Base-by-base conservation (phyloP, 2,888 invertebrate species). In the Polydrusus pterygomalis region DNA sequence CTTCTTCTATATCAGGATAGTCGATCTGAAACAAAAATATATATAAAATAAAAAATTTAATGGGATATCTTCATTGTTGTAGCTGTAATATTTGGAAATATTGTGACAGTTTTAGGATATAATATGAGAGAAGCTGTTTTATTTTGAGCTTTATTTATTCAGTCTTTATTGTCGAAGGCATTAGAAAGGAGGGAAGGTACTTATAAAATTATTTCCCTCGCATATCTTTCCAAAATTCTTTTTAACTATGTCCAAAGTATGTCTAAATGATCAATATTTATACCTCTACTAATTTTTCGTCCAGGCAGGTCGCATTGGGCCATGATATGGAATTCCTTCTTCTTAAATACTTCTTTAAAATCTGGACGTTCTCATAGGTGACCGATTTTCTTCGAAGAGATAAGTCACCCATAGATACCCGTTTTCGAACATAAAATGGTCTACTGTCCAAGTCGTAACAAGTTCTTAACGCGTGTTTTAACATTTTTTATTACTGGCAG, bases 21-120 rank as follows among this genome's bases (percentile, higher is more conserved):
- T 93, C 93, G 87, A 93, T 93, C 93, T 93, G 89, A 3, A 90
- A 88, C 20, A 78, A 80, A 60, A 56, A n/a, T n/a, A n/a, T n/a
- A n/a, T n/a, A n/a, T n/a, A n/a, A 45, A 40, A 18, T 8, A 18
- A 45, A 70, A n/a, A n/a, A n/a, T n/a, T n/a, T n/a, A n/a, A 47
- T 25, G 25, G 25, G 25, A 25, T 25, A 25, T 25, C 25, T 1
- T 25, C 1, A n/a, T n/a, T n/a, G n/a, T n/a, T n/a, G n/a, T n/a
- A n/a, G n/a, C n/a, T n/a, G n/a, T n/a, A n/a, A n/a, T n/a, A n/a
- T n/a, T n/a, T n/a, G n/a, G n/a, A n/a, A n/a, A n/a, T n/a, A n/a
- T n/a, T n/a, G n/a, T n/a, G n/a, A n/a, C n/a, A n/a, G n/a, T n/a
- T n/a, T n/a, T n/a, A n/a, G n/a, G n/a, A n/a, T n/a, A n/a, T n/a